A percentile compares a stretch with the other conserved stretches of the same genome.
Conservation (phyloP, 2,797 vertebrate species). For the Spheniscus humboldti region DNA sequence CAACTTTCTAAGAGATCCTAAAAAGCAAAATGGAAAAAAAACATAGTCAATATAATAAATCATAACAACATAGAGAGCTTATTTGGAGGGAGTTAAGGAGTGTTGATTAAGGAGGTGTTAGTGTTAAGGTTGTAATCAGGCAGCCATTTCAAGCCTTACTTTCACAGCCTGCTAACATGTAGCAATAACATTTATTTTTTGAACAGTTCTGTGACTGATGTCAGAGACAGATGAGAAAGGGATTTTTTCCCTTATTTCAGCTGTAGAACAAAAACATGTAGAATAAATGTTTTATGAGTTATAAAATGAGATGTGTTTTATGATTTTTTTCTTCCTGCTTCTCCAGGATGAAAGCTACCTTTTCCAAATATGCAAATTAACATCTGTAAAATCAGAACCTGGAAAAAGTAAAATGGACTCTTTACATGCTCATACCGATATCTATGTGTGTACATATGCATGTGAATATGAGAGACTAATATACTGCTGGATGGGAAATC, state of each 20-base stretch:
- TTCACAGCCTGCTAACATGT: constrained; percentile 41
- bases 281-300: neutral
- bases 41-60: constrained; percentile 46
- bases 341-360: constrained; percentile 1
- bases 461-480: neutral
- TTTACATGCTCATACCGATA: neutral
- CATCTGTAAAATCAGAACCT: constrained; percentile 18
- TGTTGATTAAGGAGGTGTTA: constrained; percentile 61
- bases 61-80: constrained; percentile 36
- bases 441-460: neutral
- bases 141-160: constrained; percentile 45
- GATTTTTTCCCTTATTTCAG: neutral
- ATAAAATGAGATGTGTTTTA: neutral
- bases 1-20: constrained; percentile 45
- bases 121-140: constrained; percentile 57
- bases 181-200: constrained; percentile 56
- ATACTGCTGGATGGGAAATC: neutral
- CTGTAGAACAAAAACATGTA: neutral
- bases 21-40: constrained; percentile 59
- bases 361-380: constrained; percentile 41
- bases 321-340: neutral
- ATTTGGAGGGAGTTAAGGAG: constrained; percentile 49
- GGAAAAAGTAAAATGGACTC: neutral
- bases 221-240: constrained; percentile 21
- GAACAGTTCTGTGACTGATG: constrained; percentile 5